Conservation (phyloP, 2,113 vertebrate species). For the Columba livia region DNA sequence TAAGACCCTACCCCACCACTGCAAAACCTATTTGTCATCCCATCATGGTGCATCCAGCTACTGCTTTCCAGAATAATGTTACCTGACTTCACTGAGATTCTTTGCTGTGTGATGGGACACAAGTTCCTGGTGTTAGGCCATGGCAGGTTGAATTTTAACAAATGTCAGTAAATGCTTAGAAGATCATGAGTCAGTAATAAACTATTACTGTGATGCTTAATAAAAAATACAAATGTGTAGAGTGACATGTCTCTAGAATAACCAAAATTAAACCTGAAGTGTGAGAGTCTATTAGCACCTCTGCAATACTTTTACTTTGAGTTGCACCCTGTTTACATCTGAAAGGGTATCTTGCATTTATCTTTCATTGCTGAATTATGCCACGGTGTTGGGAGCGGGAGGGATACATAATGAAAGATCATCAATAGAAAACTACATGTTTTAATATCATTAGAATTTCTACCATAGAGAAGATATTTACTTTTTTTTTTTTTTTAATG, state of each 20-base stretch:
- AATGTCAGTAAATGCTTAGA: not conserved
- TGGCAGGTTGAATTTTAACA: not conserved
- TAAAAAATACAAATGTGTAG: not conserved
- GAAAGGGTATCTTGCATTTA: not conserved
- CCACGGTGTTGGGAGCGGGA: not conserved
- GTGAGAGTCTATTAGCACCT: not conserved
- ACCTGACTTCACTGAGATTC: not conserved
- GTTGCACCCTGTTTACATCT: rapidly evolving
- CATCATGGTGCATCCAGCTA: not conserved
- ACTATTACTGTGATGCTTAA: not conserved
- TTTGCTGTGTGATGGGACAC: not conserved
- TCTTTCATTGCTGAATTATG: not conserved
- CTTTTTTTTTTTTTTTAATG: not conserved
- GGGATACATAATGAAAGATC: not conserved
- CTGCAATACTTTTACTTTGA: not conserved
- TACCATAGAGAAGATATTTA: not conserved
- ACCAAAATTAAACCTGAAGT: not conserved
- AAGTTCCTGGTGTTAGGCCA: not conserved
- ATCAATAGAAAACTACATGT: not conserved
- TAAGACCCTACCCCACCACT: not conserved
- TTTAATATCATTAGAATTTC: not conserved
- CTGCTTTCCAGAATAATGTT: not conserved
- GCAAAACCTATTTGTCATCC: not conserved
- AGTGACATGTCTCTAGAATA: not conserved
- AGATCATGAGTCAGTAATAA: not conserved